Evolutionary conservation across 64 coral and sea anemone genomes (phyloP).

Genomic region (Actinia equina): DNA sequence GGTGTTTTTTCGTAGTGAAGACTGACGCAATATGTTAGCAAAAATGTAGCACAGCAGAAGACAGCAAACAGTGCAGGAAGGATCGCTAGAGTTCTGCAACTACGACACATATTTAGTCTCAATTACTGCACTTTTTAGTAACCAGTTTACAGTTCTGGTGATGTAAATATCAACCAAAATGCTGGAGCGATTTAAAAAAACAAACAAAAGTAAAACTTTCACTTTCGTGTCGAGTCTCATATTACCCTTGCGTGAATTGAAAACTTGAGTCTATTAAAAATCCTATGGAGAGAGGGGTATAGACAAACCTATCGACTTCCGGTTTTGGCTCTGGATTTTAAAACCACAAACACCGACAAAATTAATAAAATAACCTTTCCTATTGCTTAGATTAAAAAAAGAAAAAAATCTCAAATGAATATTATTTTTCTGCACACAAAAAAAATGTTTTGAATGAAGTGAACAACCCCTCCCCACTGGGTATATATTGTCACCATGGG

Average conservation of each 20-base stretch:
- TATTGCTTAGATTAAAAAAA: too few relatives aligned
- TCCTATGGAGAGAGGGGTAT: not conserved
- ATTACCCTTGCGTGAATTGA: not conserved
- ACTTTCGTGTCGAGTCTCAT: not conserved
- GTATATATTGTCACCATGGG: not conserved
- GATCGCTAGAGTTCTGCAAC: slow-evolving; percentile 39
- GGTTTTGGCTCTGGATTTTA: not conserved
- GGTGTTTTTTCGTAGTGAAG: slow-evolving; percentile 11
- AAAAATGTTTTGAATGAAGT: not conserved
- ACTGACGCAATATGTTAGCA: slow-evolving; percentile 65
- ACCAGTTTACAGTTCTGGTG: not conserved
- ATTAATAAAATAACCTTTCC: not conserved
- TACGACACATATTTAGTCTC: slow-evolving; percentile 40
- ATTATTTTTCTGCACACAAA: not conserved
- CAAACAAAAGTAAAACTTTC: not conserved
- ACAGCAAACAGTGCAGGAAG: slow-evolving; percentile 52
- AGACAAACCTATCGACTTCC: not conserved
- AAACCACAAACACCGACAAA: not conserved
- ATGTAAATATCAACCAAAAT: not conserved
- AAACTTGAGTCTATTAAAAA: not conserved
- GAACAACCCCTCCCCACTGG: not conserved
- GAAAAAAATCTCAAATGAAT: not conserved
- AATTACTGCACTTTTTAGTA: not conserved
- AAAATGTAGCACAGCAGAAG: slow-evolving; percentile 32
- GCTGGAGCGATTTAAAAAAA: not conserved